These are phyloP conservation scores for Leptopilina myrica DNA, from an alignment of 2,888 invertebrate species.

Conservation along the genomic window DNA sequence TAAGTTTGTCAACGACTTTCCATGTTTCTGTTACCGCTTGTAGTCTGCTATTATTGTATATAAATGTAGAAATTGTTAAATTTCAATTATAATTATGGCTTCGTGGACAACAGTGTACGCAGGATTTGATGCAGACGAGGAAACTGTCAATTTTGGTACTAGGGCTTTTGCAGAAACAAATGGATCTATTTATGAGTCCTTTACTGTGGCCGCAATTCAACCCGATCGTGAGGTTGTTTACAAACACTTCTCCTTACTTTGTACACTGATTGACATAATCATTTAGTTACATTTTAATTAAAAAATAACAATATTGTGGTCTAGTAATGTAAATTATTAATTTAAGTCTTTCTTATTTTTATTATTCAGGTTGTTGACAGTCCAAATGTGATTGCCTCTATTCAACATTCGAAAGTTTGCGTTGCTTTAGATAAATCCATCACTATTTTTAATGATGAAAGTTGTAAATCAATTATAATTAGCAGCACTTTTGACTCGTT, in stretches of 20 bases:
- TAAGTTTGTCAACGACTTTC: conserved; percentile 6
- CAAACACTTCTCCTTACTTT: background rate
- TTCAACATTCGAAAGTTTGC: conserved; percentile 66
- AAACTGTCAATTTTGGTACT: conserved; percentile 79
- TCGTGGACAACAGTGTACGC: conserved; percentile 68
- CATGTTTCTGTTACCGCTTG: background rate
- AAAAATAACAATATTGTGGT: too few species aligned
- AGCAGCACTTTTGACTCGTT: conserved; percentile 65
- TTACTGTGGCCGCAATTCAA: conserved; percentile 76
- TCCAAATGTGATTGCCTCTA: conserved; percentile 57
- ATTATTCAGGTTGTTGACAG: conserved; percentile 55
- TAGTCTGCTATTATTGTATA: too few species aligned
- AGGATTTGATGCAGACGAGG: conserved; percentile 77
- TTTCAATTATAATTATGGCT: conserved; percentile 3
- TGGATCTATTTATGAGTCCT: conserved; percentile 77
- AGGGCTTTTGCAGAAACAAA: conserved; percentile 75
- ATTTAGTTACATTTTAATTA: too few species aligned
- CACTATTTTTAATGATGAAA: conserved; percentile 69
- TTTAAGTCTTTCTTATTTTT: conserved; percentile 35
- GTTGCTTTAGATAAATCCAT: conserved; percentile 70
- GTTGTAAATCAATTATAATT: conserved; percentile 65
- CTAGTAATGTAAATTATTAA: too few species aligned
- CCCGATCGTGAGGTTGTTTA: conserved; percentile 59
- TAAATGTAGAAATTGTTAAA: background rate
- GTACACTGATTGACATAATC: too few species aligned